Conservation (phyloP, 2,113 vertebrate genomes). For the Rhegmatorhina hoffmannsi region DNA sequence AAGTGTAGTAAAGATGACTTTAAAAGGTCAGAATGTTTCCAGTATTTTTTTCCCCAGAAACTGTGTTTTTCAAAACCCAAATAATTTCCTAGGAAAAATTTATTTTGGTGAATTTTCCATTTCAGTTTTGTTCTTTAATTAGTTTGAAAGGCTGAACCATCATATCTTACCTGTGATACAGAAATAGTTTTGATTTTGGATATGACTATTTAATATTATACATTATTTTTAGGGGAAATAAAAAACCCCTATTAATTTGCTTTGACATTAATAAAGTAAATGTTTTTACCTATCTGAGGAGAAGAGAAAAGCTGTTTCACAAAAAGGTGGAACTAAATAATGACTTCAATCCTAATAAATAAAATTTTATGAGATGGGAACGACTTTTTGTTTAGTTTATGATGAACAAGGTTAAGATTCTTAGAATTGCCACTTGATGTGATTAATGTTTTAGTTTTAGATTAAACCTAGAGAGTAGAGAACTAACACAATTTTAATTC, state of each 20-base stretch:
- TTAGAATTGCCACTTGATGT: background rate
- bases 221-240: background rate
- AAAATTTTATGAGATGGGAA: background rate
- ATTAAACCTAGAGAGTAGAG: background rate
- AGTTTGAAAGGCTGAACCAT: background rate
- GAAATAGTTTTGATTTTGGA: background rate
- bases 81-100: background rate
- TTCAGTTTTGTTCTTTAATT: background rate
- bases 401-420: background rate
- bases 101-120: background rate
- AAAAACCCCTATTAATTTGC: background rate
- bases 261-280: background rate
- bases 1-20: background rate
- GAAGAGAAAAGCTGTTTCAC: background rate
- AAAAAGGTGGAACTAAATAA: background rate
- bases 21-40: background rate
- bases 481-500: background rate
- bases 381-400: background rate
- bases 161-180: background rate
- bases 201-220: background rate
- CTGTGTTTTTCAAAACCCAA: background rate
- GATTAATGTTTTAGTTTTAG: background rate
- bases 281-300: background rate
- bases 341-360: background rate
- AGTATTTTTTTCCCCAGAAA: background rate